A percentile compares a stretch with the other conserved stretches of the same genome.
These are phyloP conservation scores for Pseudanteris insignis DNA, from an alignment of 2,888 invertebrate genomes.

Conservation along the genomic window DNA sequence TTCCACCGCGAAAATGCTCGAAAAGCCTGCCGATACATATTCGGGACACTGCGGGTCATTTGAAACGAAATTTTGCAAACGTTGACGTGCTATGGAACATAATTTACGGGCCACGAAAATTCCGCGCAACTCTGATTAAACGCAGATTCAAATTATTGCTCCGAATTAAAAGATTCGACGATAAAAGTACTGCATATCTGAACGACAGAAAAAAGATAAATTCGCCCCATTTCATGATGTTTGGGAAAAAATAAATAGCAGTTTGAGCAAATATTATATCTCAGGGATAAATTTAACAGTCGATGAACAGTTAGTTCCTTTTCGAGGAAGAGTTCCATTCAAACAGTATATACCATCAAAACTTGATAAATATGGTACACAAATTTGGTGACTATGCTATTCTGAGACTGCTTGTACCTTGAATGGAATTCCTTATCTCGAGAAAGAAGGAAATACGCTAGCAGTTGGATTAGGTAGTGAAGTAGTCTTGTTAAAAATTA, in stretches of 20 bases:
- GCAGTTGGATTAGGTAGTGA: constrained; percentile 2
- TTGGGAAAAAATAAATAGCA: constrained; percentile 5
- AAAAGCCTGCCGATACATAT: not conserved
- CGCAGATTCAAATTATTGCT: constrained; percentile 12
- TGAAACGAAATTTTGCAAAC: constrained; percentile 13
- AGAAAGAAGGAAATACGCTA: not conserved
- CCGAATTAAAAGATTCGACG: constrained; percentile 12
- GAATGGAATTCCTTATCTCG: constrained; percentile 4
- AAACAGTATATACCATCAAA: not conserved
- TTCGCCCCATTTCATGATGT: constrained; percentile 6
- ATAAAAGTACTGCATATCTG: constrained; percentile 12
- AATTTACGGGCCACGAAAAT: constrained; percentile 7
- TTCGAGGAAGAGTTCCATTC: constrained; percentile 3
- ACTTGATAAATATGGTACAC: constrained; percentile 1
- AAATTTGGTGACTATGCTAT: constrained; percentile 8
- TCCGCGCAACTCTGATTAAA: constrained; percentile 12
- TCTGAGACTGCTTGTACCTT: constrained; percentile 2
- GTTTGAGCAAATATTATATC: constrained; percentile 9
- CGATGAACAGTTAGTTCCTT: not conserved
- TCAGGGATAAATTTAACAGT: not conserved
- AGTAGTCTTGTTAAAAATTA: constrained; percentile 13
- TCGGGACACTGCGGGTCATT: constrained; percentile 10
- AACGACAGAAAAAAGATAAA: constrained; percentile 12
- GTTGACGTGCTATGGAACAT: constrained; percentile 8
- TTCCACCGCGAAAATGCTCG: not conserved